These are phyloP conservation scores for Meteorus sp. DNA, from an alignment of 1,140 invertebrate species.

Conservation along the genomic window DNA sequence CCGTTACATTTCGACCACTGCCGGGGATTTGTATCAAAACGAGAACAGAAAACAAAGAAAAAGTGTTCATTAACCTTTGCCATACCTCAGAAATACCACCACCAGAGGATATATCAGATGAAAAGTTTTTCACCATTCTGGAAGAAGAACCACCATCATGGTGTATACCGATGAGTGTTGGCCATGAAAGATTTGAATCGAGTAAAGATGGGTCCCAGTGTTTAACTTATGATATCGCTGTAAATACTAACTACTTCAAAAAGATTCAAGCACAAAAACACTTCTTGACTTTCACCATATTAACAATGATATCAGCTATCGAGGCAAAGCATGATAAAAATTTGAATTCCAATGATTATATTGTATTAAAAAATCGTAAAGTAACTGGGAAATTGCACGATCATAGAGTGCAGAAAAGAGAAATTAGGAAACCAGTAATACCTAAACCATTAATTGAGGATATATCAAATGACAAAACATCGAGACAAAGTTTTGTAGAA, in stretches of 20 bases:
- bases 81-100: constrained; percentile 74
- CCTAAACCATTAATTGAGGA: constrained; percentile 62
- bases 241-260: constrained; percentile 49
- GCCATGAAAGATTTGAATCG: constrained; percentile 72
- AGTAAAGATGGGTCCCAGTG: constrained; percentile 66
- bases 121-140: constrained; percentile 71
- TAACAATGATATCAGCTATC: constrained; percentile 45
- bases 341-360: constrained; percentile 53
- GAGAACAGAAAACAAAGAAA: constrained; percentile 67
- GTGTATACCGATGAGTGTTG: constrained; percentile 86
- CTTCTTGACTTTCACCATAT: constrained; percentile 48
- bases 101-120: constrained; percentile 78
- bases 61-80: constrained; percentile 82
- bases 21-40: constrained; percentile 82
- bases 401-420: constrained; percentile 71
- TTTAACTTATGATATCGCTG: constrained; percentile 48
- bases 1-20: constrained; percentile 36
- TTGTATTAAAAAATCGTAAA: constrained; percentile 65
- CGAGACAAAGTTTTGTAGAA: too few species aligned
- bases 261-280: constrained; percentile 43
- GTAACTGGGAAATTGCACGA: constrained; percentile 72
- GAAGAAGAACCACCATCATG: constrained; percentile 74
- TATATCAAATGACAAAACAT: too few species aligned
- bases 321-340: constrained; percentile 45
- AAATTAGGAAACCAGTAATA: constrained; percentile 52